Evolutionary conservation across 2,113 vertebrate species (phyloP).

Genomic region (Thinocorus orbignyianus): DNA sequence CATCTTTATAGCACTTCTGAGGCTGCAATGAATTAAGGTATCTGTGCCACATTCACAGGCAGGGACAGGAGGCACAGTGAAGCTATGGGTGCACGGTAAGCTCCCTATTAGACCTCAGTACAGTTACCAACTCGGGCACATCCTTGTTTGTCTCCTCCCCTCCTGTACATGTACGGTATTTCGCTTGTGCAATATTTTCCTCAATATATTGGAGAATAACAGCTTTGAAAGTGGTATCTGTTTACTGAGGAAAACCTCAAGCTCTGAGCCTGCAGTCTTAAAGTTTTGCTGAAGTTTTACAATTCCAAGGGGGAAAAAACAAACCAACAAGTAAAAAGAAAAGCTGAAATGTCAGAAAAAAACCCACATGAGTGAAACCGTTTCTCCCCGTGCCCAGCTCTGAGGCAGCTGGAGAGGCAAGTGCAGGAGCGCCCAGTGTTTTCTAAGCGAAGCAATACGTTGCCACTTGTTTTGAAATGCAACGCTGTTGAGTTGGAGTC

Average conservation of each 20-base stretch:
- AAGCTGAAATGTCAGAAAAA: neutral
- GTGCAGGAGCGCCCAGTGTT: rapidly evolving
- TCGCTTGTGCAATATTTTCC: neutral
- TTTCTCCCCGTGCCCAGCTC: neutral
- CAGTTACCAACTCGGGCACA: rapidly evolving
- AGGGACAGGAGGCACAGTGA: neutral
- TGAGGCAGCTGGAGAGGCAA: neutral
- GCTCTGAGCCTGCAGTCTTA: neutral
- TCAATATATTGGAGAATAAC: neutral
- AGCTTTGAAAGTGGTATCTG: neutral
- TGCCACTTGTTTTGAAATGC: neutral
- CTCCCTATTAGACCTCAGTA: neutral
- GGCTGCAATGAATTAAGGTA: neutral
- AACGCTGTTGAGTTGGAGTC: neutral
- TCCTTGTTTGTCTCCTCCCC: neutral
- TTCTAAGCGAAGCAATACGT: neutral
- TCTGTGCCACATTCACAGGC: neutral
- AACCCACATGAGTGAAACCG: neutral
- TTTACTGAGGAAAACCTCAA: neutral
- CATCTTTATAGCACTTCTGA: neutral
- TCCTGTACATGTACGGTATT: rapidly evolving
- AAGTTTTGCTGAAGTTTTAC: neutral
- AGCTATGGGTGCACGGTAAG: neutral
- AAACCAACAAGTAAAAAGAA: no score
- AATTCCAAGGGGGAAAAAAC: neutral